Evolutionary conservation across 2,113 vertebrate species (phyloP).

Genomic region (Podocnemis expansa): DNA sequence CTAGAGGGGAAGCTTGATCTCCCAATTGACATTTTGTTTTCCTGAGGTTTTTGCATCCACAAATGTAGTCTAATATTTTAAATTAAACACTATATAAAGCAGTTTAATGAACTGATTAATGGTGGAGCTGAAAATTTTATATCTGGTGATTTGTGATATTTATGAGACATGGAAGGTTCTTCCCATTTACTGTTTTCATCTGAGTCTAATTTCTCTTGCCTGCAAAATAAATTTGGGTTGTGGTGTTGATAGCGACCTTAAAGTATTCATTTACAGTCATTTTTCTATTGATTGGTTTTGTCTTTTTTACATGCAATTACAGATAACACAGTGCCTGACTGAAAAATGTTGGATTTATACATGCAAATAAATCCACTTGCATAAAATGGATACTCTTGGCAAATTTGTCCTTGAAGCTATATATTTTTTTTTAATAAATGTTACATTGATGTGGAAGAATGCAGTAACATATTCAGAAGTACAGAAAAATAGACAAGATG

Average conservation of each 20-base stretch:
- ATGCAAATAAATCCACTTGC: neutral
- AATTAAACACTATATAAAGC: neutral
- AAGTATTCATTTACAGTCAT: neutral
- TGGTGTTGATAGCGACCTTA: neutral
- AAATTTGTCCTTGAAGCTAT: neutral
- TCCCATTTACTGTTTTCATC: neutral
- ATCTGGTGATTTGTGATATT: neutral
- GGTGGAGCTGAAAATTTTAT: neutral
- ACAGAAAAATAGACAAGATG: neutral
- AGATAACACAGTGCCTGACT: neutral
- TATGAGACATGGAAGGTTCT: neutral
- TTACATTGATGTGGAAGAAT: neutral
- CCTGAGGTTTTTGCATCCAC: neutral
- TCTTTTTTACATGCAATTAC: neutral
- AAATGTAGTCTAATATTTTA: neutral
- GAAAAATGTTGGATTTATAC: neutral
- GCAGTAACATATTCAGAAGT: neutral
- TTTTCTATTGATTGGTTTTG: neutral
- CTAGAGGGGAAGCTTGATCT: neutral
- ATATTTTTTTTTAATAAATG: neutral
- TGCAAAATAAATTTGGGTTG: neutral
- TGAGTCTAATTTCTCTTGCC: neutral
- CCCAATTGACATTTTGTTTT: neutral
- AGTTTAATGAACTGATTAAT: neutral
- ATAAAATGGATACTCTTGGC: neutral